phyloP scores from a whole-genome alignment of 2,888 invertebrate species.

The Allophyes oxyacanthae region DNA sequence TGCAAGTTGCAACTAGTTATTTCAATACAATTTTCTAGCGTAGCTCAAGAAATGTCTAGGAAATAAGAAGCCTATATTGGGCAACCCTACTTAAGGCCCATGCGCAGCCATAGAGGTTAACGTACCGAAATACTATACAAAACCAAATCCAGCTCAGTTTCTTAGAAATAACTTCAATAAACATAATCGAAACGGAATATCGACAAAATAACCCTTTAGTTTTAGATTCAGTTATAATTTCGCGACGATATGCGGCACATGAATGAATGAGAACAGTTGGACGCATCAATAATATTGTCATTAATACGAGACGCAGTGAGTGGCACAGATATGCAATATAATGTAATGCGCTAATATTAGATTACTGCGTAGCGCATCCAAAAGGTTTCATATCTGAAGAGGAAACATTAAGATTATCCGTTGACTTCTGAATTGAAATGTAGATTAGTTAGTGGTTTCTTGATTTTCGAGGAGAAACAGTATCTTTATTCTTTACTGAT shows the following conservation, averaged over 20 bases:
- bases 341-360: constrained; percentile 40
- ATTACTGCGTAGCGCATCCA: constrained; percentile 14
- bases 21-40: no score
- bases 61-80: no score
- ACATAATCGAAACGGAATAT: no score
- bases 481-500: not conserved
- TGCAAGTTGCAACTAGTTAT: no score
- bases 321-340: constrained; percentile 47
- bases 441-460: constrained; percentile 5
- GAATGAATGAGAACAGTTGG: constrained; percentile 69
- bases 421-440: constrained; percentile 11
- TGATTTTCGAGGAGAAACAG: constrained; percentile 3
- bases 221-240: constrained; percentile 25
- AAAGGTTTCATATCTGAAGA: constrained; percentile 31
- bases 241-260: constrained; percentile 37
- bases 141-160: no score
- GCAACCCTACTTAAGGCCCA: no score
- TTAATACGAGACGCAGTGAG: constrained; percentile 40
- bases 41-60: no score
- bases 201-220: not conserved
- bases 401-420: constrained; percentile 42
- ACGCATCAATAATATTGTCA: constrained; percentile 59
- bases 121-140: no score
- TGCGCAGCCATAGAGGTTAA: no score
- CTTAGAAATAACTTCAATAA: no score